A percentile compares a stretch with the other conserved stretches of the same genome.
phyloP scores from a whole-genome alignment of 2,797 vertebrate species.

The Sebastiscus albofasciatus region DNA sequence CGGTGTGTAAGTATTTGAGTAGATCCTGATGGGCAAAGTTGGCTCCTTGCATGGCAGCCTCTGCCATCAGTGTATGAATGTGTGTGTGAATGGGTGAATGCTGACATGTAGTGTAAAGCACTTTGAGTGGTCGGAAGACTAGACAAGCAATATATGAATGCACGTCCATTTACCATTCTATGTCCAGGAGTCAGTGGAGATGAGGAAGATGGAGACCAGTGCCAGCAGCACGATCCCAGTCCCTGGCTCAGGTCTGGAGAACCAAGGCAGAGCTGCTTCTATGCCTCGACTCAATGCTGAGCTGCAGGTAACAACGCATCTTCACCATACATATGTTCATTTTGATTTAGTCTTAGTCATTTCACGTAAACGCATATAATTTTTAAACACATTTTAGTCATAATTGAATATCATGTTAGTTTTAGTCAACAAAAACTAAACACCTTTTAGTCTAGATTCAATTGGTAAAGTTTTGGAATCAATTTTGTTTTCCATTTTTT shows the following conservation, averaged over 20 bases:
- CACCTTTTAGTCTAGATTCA: neutral
- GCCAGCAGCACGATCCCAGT: slow-evolving; percentile 75
- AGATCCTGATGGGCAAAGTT: no score
- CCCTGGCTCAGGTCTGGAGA: slow-evolving; percentile 87
- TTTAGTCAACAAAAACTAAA: neutral
- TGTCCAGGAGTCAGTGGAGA: slow-evolving; percentile 87
- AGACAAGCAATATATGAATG: no score
- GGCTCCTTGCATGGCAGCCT: no score
- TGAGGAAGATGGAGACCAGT: slow-evolving; percentile 88
- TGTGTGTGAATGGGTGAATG: no score
- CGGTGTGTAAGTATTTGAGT: no score
- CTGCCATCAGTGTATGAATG: no score
- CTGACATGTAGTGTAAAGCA: no score
- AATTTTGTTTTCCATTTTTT: neutral
- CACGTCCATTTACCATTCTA: no score
- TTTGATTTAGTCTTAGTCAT: neutral
- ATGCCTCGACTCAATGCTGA: slow-evolving; percentile 93
- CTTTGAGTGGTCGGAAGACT: no score
- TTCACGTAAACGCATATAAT: neutral
- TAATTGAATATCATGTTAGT: neutral
- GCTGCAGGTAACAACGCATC: slow-evolving; percentile 84
- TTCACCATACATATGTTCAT: neutral
- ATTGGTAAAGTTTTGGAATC: neutral
- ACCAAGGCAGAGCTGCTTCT: slow-evolving; percentile 90
- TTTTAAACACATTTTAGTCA: neutral